phyloP scores from a whole-genome alignment of 2,797 vertebrate genomes.

The Antrozous pallidus region DNA sequence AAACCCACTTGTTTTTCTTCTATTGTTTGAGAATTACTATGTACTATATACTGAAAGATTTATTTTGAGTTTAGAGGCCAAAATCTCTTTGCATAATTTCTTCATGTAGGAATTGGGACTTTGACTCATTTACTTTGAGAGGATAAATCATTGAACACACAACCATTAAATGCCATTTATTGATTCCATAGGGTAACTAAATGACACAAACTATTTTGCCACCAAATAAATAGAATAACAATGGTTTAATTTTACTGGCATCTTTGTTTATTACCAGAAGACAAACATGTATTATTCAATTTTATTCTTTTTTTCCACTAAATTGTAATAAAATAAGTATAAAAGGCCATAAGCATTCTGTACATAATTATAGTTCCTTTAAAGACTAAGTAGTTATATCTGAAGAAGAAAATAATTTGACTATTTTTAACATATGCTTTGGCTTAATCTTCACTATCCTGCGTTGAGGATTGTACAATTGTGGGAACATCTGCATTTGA shows the following conservation, averaged over 20 bases:
- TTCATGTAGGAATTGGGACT: neutral
- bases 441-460: neutral
- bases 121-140: neutral
- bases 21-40: neutral
- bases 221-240: neutral
- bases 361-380: neutral
- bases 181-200: neutral
- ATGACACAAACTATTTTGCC: neutral
- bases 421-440: neutral
- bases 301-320: neutral
- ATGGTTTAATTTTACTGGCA: neutral
- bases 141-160: neutral
- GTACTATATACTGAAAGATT: neutral
- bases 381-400: neutral
- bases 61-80: neutral
- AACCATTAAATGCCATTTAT: neutral
- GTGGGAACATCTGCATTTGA: slow-evolving; percentile 77
- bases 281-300: neutral
- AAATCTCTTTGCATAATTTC: neutral
- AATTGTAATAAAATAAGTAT: neutral
- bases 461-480: slow-evolving; percentile 46
- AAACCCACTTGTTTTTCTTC: neutral
- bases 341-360: neutral
- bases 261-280: neutral
- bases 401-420: slow-evolving; percentile 8